Percentiles rank a stretch among this genome's conserved stretches.
Conservation (phyloP, 1,140 invertebrate genomes). For the Danaus melanippus region DNA sequence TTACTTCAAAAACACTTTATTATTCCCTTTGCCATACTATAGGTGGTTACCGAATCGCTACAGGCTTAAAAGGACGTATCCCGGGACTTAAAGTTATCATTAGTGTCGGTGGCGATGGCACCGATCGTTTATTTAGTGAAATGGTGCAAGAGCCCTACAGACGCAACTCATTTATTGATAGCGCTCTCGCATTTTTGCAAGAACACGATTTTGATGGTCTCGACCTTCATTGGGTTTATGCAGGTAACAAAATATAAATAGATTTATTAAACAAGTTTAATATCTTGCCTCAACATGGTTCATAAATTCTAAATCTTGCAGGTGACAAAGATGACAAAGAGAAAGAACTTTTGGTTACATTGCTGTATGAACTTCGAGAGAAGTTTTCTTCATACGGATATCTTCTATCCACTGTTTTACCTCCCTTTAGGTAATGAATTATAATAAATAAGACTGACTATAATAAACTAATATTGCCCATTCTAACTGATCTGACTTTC, state of each 20-base stretch:
- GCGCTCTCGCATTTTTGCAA: slow-evolving; percentile 72
- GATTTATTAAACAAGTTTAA: too few relatives aligned
- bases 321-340: slow-evolving; percentile 65
- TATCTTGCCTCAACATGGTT: background rate
- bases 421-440: slow-evolving; percentile 49
- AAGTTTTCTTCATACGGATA: slow-evolving; percentile 58
- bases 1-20: background rate
- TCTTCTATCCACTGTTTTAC: slow-evolving; percentile 52
- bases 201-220: slow-evolving; percentile 75
- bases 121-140: slow-evolving; percentile 67
- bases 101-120: slow-evolving; percentile 71
- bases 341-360: slow-evolving; percentile 57
- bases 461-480: too few relatives aligned
- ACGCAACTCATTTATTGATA: slow-evolving; percentile 74
- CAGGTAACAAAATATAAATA: slow-evolving; percentile 48
- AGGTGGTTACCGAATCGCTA: slow-evolving; percentile 73
- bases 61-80: slow-evolving; percentile 66
- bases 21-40: background rate
- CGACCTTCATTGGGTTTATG: slow-evolving; percentile 77
- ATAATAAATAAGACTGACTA: background rate
- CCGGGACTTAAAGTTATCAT: slow-evolving; percentile 71
- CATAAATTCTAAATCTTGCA: slow-evolving; percentile 28
- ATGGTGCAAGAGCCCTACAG: slow-evolving; percentile 65
- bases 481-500: too few relatives aligned
- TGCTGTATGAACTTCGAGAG: slow-evolving; percentile 64